Evolutionary conservation across 1,140 invertebrate genomes (phyloP), one percentile per base, ranked within the genome.

Genomic region (Babylonia areolata): DNA sequence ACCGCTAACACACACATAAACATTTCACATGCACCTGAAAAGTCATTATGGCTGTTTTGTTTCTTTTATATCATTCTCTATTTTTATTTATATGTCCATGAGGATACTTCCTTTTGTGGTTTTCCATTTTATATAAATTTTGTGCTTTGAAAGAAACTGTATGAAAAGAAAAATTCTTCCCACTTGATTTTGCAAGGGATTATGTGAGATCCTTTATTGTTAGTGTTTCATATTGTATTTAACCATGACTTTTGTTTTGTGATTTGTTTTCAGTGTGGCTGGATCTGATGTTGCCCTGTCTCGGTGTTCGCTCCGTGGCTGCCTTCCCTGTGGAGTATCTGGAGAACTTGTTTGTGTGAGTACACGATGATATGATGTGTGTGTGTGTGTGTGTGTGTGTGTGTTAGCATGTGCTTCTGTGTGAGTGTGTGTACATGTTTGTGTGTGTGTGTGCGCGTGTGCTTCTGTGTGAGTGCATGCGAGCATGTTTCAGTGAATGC

Each of bases 181-280:
- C 9, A 54, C 23, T 23, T 54, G 11, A 9, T 12, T 54, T 54
- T 54, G 51, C 23, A 54, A n/a, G n/a, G n/a, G n/a, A n/a, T n/a
- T 35, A 20, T 15, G 31, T 73, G 28, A 35, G 28, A 58, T 23
- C 54, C 40, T n/a, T 81, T 37, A 20, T 35, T 58, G 28, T 37
- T 81, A 31, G 35, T 15, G 33, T 81, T 28, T 33, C 0, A 20
- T 37, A 40, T 11, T 17, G 33, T 79, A 33, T 40, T 79, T 79
- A 40, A 79, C 23, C 20, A 79, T 79, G 37, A 5, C 9, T 37
- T 79, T 79, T 40, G 37, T 33, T 35, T 3, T 79, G 28, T 40
- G 37, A 39, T n/a, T n/a, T n/a, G n/a, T n/a, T n/a, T n/a, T n/a
- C 46, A 96, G 96, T 97, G 5, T 97, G 97, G 97, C 95, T 97